Conservation (phyloP, 1,140 invertebrate genomes). For the Lordiphosa mommai region DNA sequence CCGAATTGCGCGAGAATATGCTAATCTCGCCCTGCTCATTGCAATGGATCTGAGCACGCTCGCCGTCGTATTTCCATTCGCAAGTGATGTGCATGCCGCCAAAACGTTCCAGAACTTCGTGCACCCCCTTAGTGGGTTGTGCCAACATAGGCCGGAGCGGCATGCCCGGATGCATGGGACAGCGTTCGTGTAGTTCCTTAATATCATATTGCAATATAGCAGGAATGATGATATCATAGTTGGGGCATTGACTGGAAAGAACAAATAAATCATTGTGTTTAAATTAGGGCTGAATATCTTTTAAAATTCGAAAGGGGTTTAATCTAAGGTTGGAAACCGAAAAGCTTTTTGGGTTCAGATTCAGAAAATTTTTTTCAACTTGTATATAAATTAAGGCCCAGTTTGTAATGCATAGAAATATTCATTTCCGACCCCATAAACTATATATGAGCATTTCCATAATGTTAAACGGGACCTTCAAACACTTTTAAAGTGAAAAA, state of each 20-base stretch:
- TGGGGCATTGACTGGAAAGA: slow-evolving; percentile 98
- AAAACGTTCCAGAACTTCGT: slow-evolving; percentile 95
- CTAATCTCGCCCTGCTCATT: slow-evolving; percentile 85
- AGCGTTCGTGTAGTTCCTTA: slow-evolving; percentile 88
- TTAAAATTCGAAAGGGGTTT: too few relatives aligned
- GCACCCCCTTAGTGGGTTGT: slow-evolving; percentile 96
- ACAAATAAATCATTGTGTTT: too few relatives aligned
- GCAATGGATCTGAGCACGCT: slow-evolving; percentile 96
- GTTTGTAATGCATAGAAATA: too few relatives aligned
- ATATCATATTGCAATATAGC: slow-evolving; percentile 90
- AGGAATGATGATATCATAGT: slow-evolving; percentile 93
- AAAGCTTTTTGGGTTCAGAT: too few relatives aligned
- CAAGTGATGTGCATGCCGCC: slow-evolving; percentile 96
- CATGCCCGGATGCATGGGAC: slow-evolving; percentile 94
- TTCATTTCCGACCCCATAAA: too few relatives aligned
- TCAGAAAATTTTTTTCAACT: too few relatives aligned
- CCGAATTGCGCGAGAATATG: slow-evolving; percentile 98
- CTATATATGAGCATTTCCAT: too few relatives aligned
- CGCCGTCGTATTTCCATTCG: slow-evolving; percentile 99
- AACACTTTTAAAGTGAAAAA: too few relatives aligned
- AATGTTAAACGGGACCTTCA: too few relatives aligned
- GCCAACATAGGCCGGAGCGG: slow-evolving; percentile 99
- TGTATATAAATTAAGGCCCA: too few relatives aligned
- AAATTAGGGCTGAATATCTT: too few relatives aligned
- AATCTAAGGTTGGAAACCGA: too few relatives aligned